A percentile compares a stretch with the other conserved stretches of the same genome.
phyloP scores from a whole-genome alignment of 2,888 invertebrate species.

The Sarcophaga subvicina region DNA sequence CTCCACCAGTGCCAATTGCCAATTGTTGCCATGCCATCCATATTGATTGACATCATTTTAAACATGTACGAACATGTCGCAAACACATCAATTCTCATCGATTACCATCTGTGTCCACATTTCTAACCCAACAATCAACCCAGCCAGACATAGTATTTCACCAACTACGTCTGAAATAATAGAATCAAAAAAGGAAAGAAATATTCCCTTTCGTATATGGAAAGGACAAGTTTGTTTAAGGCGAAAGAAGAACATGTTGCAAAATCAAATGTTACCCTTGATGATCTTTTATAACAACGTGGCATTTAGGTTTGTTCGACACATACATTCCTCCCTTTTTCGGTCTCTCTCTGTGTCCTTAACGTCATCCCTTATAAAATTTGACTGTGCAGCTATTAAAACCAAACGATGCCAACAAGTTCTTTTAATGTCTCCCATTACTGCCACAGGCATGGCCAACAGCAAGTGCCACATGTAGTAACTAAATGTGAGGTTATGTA shows the following conservation, averaged over 20 bases:
- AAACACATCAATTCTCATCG: slow-evolving; percentile 79
- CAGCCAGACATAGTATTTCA: neutral
- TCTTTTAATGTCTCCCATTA: slow-evolving; percentile 35
- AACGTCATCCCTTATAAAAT: too few species aligned
- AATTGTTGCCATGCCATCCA: slow-evolving; percentile 21
- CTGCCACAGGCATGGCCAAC: too few species aligned
- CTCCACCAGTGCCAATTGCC: too few species aligned
- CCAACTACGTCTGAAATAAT: neutral
- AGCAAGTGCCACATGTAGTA: too few species aligned
- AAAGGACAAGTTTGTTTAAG: neutral
- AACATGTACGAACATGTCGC: slow-evolving; percentile 76
- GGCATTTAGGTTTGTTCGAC: slow-evolving; percentile 19
- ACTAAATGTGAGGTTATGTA: too few species aligned
- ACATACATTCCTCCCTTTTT: neutral
- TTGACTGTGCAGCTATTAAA: slow-evolving; percentile 15
- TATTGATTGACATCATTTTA: slow-evolving; percentile 66
- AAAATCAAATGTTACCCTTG: slow-evolving; percentile 67
- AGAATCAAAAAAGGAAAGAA: neutral
- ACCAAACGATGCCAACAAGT: slow-evolving; percentile 34
- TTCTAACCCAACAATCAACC: slow-evolving; percentile 5
- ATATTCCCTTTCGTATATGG: neutral
- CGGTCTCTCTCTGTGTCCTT: neutral
- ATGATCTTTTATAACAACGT: slow-evolving; percentile 45
- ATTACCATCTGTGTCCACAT: slow-evolving; percentile 69
- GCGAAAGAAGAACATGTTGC: slow-evolving; percentile 30